phyloP scores from a whole-genome alignment of 2,888 invertebrate species.

The Agrotis ipsilon region DNA sequence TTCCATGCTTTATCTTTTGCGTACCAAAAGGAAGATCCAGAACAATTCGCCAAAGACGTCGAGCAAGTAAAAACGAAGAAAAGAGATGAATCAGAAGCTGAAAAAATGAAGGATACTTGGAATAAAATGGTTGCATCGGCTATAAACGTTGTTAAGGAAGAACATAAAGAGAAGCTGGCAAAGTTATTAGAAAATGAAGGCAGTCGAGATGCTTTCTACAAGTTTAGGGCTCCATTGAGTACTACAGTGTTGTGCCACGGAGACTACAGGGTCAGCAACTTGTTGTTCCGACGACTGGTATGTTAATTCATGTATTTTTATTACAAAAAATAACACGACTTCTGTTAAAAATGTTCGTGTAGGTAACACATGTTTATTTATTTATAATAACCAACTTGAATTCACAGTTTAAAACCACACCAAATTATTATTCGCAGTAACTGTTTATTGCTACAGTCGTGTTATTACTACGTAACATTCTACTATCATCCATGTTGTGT shows the following conservation, averaged over 20 bases:
- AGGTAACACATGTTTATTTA: background rate
- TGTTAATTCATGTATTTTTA: conserved; percentile 25
- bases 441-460: too few relatives aligned
- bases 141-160: conserved; percentile 64
- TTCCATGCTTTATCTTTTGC: conserved; percentile 83
- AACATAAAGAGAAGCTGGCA: conserved; percentile 63
- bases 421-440: too few relatives aligned
- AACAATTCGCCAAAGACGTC: conserved; percentile 59
- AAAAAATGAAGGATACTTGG: conserved; percentile 43
- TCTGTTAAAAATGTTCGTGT: background rate
- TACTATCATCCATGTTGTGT: background rate
- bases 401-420: too few relatives aligned
- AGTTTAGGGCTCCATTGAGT: conserved; percentile 65
- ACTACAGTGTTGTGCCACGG: conserved; percentile 71
- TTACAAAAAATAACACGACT: background rate
- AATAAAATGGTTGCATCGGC: conserved; percentile 58
- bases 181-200: conserved; percentile 54
- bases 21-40: conserved; percentile 75
- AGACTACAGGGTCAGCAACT: conserved; percentile 74
- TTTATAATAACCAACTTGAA: too few relatives aligned
- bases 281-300: conserved; percentile 65
- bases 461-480: background rate
- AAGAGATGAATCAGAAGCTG: conserved; percentile 18
- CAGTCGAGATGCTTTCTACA: conserved; percentile 38
- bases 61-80: conserved; percentile 53